Evolutionary conservation across 2,797 vertebrate genomes (phyloP).

Genomic region (Triplophysa yarkandensis): DNA sequence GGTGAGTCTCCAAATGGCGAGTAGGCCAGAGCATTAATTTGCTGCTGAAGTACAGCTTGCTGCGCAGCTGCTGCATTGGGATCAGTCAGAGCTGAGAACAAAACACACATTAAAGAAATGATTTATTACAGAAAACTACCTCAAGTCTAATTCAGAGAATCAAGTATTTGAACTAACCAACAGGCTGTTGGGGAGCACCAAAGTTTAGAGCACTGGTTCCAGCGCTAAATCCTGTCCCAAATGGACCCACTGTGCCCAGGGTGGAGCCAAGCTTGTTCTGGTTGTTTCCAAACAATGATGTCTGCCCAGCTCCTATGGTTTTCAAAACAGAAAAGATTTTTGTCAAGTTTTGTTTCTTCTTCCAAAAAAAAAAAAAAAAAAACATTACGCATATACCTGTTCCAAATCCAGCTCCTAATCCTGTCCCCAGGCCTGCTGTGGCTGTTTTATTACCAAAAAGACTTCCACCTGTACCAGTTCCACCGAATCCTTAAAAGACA

Average conservation of each 20-base stretch:
- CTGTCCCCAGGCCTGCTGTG: constrained; percentile 84
- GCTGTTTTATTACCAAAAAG: constrained; percentile 90
- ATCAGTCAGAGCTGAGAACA: constrained; percentile 82
- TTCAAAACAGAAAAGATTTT: constrained; percentile 17
- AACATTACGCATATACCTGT: constrained; percentile 74
- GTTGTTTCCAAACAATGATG: constrained; percentile 88
- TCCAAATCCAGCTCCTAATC: constrained; percentile 87
- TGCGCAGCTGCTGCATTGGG: constrained; percentile 85
- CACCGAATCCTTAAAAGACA: constrained; percentile 81
- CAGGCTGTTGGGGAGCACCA: constrained; percentile 87
- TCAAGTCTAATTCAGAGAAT: neutral
- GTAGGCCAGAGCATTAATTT: constrained; percentile 88
- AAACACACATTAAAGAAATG: neutral
- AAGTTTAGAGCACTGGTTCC: constrained; percentile 82
- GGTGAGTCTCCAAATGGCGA: constrained; percentile 94
- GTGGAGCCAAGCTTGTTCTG: constrained; percentile 87
- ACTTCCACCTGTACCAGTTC: constrained; percentile 78
- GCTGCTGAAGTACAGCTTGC: constrained; percentile 90
- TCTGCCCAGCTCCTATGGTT: constrained; percentile 84
- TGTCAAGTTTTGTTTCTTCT: neutral
- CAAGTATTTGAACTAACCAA: constrained; percentile 77
- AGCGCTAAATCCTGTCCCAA: constrained; percentile 84
- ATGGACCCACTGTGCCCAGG: constrained; percentile 84
- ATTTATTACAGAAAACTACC: neutral
- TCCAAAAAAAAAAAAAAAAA: neutral